phyloP scores from a whole-genome alignment of 2,888 invertebrate genomes.

The Erebia epiphron region DNA sequence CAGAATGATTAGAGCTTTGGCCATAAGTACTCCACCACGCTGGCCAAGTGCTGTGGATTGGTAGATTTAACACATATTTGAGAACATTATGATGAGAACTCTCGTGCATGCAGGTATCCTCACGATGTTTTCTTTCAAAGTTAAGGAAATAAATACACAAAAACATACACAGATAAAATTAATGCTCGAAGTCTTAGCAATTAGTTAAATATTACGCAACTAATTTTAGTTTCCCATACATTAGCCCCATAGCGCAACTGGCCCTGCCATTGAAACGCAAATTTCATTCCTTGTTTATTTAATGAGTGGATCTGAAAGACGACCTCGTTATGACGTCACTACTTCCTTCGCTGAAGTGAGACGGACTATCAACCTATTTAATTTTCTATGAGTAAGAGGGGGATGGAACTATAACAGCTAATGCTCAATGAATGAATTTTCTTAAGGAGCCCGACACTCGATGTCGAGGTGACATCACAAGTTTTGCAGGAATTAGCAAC shows the following conservation, averaged over 20 bases:
- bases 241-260: neutral
- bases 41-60: too few relatives aligned
- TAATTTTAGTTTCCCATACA: neutral
- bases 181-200: too few relatives aligned
- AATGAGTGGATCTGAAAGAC: slow-evolving; percentile 78
- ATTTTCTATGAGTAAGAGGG: slow-evolving; percentile 45
- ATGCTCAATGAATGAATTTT: slow-evolving; percentile 71
- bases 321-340: slow-evolving; percentile 80
- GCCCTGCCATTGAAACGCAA: slow-evolving; percentile 49
- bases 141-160: too few relatives aligned
- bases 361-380: slow-evolving; percentile 45
- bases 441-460: slow-evolving; percentile 55
- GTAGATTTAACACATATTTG: too few relatives aligned
- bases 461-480: slow-evolving; percentile 35
- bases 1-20: too few relatives aligned
- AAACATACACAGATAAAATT: too few relatives aligned
- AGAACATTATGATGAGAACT: too few relatives aligned
- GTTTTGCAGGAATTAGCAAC: slow-evolving; percentile 17
- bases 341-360: slow-evolving; percentile 60
- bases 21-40: too few relatives aligned
- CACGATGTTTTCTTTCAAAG: too few relatives aligned
- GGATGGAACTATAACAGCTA: slow-evolving; percentile 53
- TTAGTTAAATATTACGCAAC: neutral
- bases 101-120: too few relatives aligned
- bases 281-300: slow-evolving; percentile 73